Evolutionary conservation across 1,140 invertebrate genomes (phyloP).

Genomic region (Drosophila pachea): DNA sequence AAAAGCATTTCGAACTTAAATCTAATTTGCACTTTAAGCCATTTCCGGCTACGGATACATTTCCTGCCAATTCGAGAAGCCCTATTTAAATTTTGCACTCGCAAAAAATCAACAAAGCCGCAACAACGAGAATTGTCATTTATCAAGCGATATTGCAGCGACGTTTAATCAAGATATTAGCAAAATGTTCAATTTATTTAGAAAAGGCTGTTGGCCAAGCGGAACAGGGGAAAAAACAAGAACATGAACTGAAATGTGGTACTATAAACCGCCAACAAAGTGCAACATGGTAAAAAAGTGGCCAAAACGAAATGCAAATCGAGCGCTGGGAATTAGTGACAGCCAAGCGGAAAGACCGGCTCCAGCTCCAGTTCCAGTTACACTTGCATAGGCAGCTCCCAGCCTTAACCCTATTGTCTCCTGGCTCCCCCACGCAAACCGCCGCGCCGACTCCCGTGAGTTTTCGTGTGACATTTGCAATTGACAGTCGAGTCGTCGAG

Average conservation of each 20-base stretch:
- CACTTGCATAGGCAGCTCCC: constrained; percentile 1
- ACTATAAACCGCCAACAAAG: constrained; percentile 21
- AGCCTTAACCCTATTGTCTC: not conserved
- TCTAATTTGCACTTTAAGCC: no score
- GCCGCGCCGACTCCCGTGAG: constrained; percentile 25
- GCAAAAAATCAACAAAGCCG: constrained; percentile 19
- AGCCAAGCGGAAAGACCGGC: constrained; percentile 66
- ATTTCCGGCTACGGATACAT: no score
- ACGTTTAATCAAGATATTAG: constrained; percentile 71
- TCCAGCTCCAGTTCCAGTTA: constrained; percentile 31
- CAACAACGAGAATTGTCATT: constrained; percentile 52
- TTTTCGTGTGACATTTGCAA: constrained; percentile 72
- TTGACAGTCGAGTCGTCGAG: constrained; percentile 68
- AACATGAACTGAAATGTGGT: constrained; percentile 8
- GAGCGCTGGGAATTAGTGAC: constrained; percentile 71
- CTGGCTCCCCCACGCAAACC: not conserved
- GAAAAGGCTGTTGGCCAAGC: constrained; percentile 43
- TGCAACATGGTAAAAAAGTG: constrained; percentile 50
- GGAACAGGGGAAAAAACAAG: constrained; percentile 25
- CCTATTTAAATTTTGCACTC: not conserved
- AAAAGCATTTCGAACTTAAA: no score
- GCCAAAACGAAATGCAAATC: constrained; percentile 62
- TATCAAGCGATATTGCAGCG: constrained; percentile 52
- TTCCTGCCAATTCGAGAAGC: no score
- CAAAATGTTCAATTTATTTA: constrained; percentile 70